phyloP scores from a whole-genome alignment of 2,888 invertebrate genomes.

The Steromphala cineraria region DNA sequence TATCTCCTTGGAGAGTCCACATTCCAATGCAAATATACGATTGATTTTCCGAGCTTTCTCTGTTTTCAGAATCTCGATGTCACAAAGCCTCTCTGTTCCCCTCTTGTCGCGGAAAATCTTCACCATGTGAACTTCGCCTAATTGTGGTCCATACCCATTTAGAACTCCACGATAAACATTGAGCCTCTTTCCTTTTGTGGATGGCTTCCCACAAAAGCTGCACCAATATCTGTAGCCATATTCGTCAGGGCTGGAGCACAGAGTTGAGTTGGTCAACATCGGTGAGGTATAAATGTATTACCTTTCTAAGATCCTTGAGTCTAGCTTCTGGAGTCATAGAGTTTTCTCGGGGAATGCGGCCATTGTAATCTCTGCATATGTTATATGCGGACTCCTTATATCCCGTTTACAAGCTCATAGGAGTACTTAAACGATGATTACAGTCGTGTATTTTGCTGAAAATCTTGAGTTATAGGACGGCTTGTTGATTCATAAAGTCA shows the following conservation, averaged over 20 bases:
- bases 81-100: constrained; percentile 20
- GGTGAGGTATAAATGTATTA: background rate
- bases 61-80: constrained; percentile 23
- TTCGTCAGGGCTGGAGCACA: background rate
- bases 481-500: no score
- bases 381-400: no score
- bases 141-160: constrained; percentile 28
- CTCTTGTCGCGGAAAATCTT: constrained; percentile 24
- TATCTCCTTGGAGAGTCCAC: background rate
- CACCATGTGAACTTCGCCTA: constrained; percentile 20
- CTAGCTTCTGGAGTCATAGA: no score
- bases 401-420: no score
- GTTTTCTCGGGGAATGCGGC: no score
- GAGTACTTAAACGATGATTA: no score
- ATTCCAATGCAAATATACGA: background rate
- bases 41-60: constrained; percentile 18
- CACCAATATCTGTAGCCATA: constrained; percentile 22
- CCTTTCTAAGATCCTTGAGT: no score
- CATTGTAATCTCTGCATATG: no score
- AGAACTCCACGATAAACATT: constrained; percentile 28
- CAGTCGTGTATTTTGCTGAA: no score
- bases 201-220: constrained; percentile 27
- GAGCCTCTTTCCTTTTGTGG: constrained; percentile 24
- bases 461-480: no score
- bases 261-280: background rate